These are phyloP conservation scores for Scrobipalpa atriplicella DNA, from an alignment of 2,888 invertebrate species.

Conservation along the genomic window DNA sequence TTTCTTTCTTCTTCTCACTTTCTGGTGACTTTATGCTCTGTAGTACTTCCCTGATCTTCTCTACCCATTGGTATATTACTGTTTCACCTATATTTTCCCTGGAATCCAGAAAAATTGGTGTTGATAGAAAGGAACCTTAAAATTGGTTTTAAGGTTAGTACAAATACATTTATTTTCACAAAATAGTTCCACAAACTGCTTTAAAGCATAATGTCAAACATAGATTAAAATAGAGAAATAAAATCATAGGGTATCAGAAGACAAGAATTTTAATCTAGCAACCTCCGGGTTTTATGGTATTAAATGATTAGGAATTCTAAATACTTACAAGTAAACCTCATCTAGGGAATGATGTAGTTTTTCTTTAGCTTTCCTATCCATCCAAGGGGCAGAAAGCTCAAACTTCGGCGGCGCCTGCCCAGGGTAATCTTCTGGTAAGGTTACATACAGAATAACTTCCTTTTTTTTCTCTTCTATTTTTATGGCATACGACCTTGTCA, in stretches of 20 bases:
- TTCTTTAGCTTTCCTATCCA: conserved; percentile 83
- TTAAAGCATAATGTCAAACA: too few relatives aligned
- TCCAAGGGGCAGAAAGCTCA: conserved; percentile 88
- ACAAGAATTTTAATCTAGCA: too few relatives aligned
- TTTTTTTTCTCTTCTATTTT: conserved; percentile 73
- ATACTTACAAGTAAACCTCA: conserved; percentile 85
- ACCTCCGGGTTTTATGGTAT: too few relatives aligned
- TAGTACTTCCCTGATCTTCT: conserved; percentile 85
- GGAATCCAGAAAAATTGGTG: conserved; percentile 46
- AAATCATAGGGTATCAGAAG: too few relatives aligned
- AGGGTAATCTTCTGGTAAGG: conserved; percentile 86
- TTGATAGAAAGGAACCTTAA: not conserved
- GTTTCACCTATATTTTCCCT: conserved; percentile 87
- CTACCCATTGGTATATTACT: conserved; percentile 89
- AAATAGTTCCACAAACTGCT: too few relatives aligned
- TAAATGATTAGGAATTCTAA: not conserved
- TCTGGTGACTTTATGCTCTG: conserved; percentile 56
- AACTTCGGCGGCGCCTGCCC: conserved; percentile 85
- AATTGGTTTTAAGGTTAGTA: too few relatives aligned
- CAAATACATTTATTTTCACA: too few relatives aligned
- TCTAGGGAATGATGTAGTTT: conserved; percentile 81
- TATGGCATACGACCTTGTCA: conserved; percentile 83
- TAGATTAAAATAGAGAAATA: too few relatives aligned
- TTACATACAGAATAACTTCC: conserved; percentile 84
- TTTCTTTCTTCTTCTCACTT: conserved; percentile 32